phyloP scores from a whole-genome alignment of 2,113 vertebrate species.

The human (Homo sapiens) region DNA sequence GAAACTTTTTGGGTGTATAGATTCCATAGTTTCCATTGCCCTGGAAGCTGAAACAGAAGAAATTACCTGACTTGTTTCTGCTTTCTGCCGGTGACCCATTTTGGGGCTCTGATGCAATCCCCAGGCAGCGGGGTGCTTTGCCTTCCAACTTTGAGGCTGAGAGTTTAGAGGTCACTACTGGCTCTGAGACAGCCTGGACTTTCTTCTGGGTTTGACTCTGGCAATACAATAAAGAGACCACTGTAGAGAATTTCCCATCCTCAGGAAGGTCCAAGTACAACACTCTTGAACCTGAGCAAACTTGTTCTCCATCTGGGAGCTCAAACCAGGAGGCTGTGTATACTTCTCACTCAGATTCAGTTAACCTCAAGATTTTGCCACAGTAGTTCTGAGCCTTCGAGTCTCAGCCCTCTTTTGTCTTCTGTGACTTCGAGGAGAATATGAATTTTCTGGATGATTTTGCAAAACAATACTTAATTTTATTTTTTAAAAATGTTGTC shows the following conservation, averaged over 20 bases:
- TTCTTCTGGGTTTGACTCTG: not conserved
- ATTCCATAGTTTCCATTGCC: not conserved
- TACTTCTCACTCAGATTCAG: not conserved
- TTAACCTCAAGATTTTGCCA: not conserved
- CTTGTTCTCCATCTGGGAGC: not conserved
- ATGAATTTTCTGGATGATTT: not conserved
- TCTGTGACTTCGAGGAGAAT: not conserved
- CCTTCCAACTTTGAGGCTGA: not conserved
- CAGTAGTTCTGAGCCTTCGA: not conserved
- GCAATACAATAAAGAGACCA: not conserved
- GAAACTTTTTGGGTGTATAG: slow-evolving; percentile 11
- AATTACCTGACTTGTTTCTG: not conserved
- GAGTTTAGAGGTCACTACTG: not conserved
- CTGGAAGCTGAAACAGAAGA: not conserved
- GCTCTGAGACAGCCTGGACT: not conserved
- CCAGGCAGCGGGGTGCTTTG: not conserved
- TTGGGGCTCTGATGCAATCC: not conserved
- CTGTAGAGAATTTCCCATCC: not conserved
- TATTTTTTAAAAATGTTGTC: not conserved
- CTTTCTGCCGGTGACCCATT: not conserved
- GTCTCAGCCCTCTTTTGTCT: not conserved
- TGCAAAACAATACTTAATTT: not conserved
- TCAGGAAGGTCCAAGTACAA: not conserved
- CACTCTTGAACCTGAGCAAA: not conserved
- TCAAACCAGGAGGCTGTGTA: not conserved